A percentile compares a stretch with the other conserved stretches of the same genome.
Evolutionary conservation across 2,888 invertebrate species (phyloP).

Genomic region (Toxonevra muliebris): DNA sequence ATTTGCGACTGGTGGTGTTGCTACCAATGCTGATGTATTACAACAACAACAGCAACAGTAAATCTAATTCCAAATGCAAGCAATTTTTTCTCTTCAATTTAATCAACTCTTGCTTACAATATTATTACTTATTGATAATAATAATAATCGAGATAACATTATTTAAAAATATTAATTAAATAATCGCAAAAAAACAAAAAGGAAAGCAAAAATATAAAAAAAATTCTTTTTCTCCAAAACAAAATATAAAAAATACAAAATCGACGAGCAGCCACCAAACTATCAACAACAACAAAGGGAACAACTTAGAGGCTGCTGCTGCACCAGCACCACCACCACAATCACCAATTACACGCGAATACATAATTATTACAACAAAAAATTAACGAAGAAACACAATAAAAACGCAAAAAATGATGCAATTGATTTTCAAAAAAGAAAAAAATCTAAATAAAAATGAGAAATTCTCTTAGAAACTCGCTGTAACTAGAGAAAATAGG

Average conservation of each 20-base stretch:
- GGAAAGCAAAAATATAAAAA: slow-evolving; percentile 8
- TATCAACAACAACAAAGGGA: slow-evolving; percentile 6
- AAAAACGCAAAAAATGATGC: no score
- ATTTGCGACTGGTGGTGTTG: slow-evolving; percentile 47
- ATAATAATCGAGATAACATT: slow-evolving; percentile 24
- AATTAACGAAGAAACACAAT: neutral
- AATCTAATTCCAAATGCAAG: slow-evolving; percentile 38
- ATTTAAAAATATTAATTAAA: slow-evolving; percentile 22
- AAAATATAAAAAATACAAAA: slow-evolving; percentile 22
- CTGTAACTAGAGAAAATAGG: no score
- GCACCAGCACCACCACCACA: neutral
- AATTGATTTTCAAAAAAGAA: no score
- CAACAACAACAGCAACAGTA: slow-evolving; percentile 37
- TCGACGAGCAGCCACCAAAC: slow-evolving; percentile 5
- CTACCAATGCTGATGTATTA: slow-evolving; percentile 38
- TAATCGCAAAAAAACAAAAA: slow-evolving; percentile 8
- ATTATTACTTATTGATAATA: slow-evolving; percentile 34
- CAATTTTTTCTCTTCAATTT: slow-evolving; percentile 34
- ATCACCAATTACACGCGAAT: neutral
- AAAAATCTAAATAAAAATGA: no score
- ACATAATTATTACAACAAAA: neutral
- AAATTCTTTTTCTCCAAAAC: slow-evolving; percentile 5
- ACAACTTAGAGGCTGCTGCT: slow-evolving; percentile 2
- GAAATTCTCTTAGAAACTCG: no score
- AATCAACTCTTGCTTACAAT: slow-evolving; percentile 32